Percentiles rank a stretch among this genome's conserved stretches.
phyloP scores from a whole-genome alignment of 2,888 invertebrate genomes.

The Drosophila recens region DNA sequence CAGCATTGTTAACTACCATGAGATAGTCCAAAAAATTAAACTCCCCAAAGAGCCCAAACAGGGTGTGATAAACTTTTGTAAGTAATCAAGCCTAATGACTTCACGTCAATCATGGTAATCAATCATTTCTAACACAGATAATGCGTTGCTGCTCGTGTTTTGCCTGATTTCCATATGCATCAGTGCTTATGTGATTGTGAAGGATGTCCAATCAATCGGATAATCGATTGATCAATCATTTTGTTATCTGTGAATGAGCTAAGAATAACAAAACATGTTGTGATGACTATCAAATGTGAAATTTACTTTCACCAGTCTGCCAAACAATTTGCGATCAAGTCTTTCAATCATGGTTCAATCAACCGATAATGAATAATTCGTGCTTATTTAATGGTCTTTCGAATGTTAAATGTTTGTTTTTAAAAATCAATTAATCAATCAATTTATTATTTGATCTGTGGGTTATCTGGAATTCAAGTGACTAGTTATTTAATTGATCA shows the following conservation, averaged over 20 bases:
- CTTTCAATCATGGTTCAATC: neutral
- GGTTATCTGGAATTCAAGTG: too few relatives aligned
- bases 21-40: neutral
- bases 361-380: neutral
- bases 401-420: neutral
- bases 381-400: neutral
- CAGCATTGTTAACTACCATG: neutral
- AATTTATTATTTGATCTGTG: neutral
- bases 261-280: neutral
- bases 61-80: neutral
- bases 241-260: neutral
- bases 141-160: neutral
- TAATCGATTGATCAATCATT: neutral
- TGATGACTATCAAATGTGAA: neutral
- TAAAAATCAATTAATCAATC: neutral
- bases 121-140: neutral
- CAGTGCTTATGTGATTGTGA: neutral
- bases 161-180: neutral
- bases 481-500: too few relatives aligned
- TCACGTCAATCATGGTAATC: neutral
- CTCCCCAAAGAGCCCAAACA: neutral
- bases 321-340: neutral
- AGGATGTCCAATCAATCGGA: neutral
- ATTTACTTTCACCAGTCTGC: conserved; percentile 1
- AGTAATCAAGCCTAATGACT: neutral